Base-by-base conservation (phyloP, 1,140 invertebrate genomes). In the Nasonia giraulti region DNA sequence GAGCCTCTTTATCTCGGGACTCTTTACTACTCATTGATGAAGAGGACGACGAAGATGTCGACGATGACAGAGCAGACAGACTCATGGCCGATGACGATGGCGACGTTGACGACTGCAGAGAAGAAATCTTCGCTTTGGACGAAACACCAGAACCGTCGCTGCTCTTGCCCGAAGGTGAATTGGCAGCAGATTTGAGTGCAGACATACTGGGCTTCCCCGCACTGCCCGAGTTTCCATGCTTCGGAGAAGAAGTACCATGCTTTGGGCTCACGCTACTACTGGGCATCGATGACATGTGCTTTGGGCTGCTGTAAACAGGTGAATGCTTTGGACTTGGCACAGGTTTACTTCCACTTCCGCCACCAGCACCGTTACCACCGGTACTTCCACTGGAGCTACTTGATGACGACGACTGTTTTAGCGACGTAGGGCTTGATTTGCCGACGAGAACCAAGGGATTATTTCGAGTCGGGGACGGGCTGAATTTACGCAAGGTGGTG, bases 181-280 rank as follows among this genome's bases (percentile, higher is more conserved):
- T 95, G 2, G 96, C 95, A 1, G 96, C 96, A 33, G 96, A 97
- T 90, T 97, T 97, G n/a, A 97, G 90, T 1, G 97, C 95, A 0
- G 96, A 97, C 95, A 98, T 97, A 88, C 97, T 97, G 0, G 97
- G 97, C 90, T 98, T 98, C 0, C 97, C 97, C 1, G 96, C 95
- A 85, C 96, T 95, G 1, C 94, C 93, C 2, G 93, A 94, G 23
- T 92, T 95, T 79, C 94, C 94, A 84, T 97, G 96, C 91, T 97
- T 97, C 14, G 96, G 96, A 6, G 96, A 96, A 33, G 95, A 96
- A 0, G 95, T 95, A 91, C 91, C 94, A 90, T 94, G 94, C 91
- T 95, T 95, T 87, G 96, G 96, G 93, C 95, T 96, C 77, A 93
- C 95, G 85, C 94, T 95, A 73, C 94, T 95, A 10, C 33, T 71